Evolutionary conservation across 1,140 invertebrate species (phyloP).

Genomic region (Tetramorium parvispinum): DNA sequence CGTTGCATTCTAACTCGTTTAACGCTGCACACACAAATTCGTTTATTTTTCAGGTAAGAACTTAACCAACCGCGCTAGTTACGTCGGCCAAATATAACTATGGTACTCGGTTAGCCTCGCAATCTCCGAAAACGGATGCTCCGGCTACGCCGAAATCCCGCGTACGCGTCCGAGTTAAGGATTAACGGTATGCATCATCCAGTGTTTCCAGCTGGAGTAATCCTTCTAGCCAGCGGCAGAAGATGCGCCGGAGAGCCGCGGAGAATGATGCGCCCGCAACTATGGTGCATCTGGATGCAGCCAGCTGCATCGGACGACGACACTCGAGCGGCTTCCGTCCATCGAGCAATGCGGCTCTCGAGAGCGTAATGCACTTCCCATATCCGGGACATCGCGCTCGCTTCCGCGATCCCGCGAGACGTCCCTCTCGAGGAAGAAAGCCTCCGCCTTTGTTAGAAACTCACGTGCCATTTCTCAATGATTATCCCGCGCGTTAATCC

Average conservation of each 20-base stretch:
- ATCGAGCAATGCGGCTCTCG: constrained; percentile 59
- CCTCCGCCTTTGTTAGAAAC: constrained; percentile 1
- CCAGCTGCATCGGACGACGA: constrained; percentile 53
- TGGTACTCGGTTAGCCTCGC: constrained; percentile 42
- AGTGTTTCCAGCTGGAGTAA: constrained; percentile 45
- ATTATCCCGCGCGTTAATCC: constrained; percentile 46
- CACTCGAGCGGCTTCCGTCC: constrained; percentile 61
- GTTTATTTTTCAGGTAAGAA: constrained; percentile 17
- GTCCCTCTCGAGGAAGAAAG: constrained; percentile 19
- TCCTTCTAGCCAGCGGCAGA: constrained; percentile 20
- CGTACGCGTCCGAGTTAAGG: constrained; percentile 49
- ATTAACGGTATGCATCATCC: constrained; percentile 58
- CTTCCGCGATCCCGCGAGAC: constrained; percentile 27
- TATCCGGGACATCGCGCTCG: constrained; percentile 21
- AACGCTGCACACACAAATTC: not conserved
- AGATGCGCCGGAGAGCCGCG: constrained; percentile 48
- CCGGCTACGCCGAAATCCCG: constrained; percentile 36
- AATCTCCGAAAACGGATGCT: constrained; percentile 50
- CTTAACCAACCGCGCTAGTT: constrained; percentile 18
- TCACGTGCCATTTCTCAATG: constrained; percentile 36
- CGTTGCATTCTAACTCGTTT: not conserved
- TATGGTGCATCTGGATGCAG: constrained; percentile 41
- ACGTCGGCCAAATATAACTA: constrained; percentile 27
- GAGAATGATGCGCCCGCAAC: constrained; percentile 58
- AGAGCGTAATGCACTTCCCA: constrained; percentile 51